Percentiles rank a stretch among this genome's conserved stretches.
phyloP scores from a whole-genome alignment of 2,888 invertebrate species.

The Drosophila leonis region DNA sequence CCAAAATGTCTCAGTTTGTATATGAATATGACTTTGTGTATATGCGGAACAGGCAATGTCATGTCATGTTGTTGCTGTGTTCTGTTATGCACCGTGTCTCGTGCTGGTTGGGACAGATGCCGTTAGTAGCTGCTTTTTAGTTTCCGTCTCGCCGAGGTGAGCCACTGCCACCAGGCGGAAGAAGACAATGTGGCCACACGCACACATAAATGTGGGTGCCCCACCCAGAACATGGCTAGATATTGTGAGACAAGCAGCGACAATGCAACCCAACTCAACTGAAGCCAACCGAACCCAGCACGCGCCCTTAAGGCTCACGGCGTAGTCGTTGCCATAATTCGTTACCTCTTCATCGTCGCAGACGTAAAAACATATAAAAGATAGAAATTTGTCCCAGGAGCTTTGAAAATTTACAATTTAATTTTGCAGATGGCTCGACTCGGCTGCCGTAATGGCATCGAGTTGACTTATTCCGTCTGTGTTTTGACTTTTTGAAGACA shows the following conservation, averaged over 20 bases:
- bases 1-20: conserved; percentile 22
- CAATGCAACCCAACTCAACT: conserved; percentile 1
- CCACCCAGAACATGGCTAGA: conserved; percentile 25
- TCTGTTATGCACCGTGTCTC: conserved; percentile 16
- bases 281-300: conserved; percentile 9
- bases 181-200: conserved; percentile 65
- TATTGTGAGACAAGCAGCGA: conserved; percentile 39
- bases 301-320: conserved; percentile 41
- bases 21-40: conserved; percentile 7
- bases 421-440: conserved; percentile 70
- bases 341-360: conserved; percentile 63
- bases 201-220: conserved; percentile 56
- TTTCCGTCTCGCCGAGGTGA: conserved; percentile 52
- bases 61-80: conserved; percentile 1
- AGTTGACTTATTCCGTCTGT: conserved; percentile 49
- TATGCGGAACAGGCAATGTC: too few relatives aligned
- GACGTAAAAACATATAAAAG: conserved; percentile 68
- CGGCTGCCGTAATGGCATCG: conserved; percentile 43
- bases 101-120: conserved; percentile 32
- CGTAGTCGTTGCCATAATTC: conserved; percentile 62
- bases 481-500: conserved; percentile 48
- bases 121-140: conserved; percentile 47
- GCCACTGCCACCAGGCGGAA: conserved; percentile 42
- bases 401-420: conserved; percentile 77
- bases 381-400: conserved; percentile 77